Evolutionary conservation across 2,888 invertebrate species (phyloP), one percentile per base, ranked within the genome.

Genomic region (Caenorhabditis wallacei): DNA sequence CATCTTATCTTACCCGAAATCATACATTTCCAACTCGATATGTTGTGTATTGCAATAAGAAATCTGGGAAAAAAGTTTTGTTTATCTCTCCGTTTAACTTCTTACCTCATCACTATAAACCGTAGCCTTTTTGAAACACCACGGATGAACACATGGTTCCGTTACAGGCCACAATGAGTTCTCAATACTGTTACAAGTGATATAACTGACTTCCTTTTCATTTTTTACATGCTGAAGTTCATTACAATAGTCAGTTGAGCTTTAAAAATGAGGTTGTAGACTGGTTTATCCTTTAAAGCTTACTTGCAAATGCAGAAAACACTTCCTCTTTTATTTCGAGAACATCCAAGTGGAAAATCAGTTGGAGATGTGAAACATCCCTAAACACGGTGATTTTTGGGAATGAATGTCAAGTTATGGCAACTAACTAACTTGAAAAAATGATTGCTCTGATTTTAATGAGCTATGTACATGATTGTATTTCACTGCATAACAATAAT

Each of bases 281-380:
- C 2, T 2, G 16, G 5, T 13, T 40, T 13, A 5, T 40, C 5
- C 2, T 10, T 10, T 40, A 10, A 2, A 5, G 1, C 72, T 7
- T 30, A 74, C 72, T 74, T 74, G 63, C 72, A 74, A 43, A 72
- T 26, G 18, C 71, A 72, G 24, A 72, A 61, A 7, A 37, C 24
- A 35, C 40, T 72, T 53, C 53, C 61, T 51, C 16, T 40, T 2
- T 18, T 56, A 40, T 69, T 69, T 26, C 26, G 22, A 5, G 54
- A 54, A 40, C 69, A 69, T 18, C 69, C 69, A 10, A 54, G 13
- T 5, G 69, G 64, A 46, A 64, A 13, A 0, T 64, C 51, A 10
- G 46, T 69, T 10, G 80, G 80, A 20, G 66, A 59, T 10, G 56
- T 53, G n/a, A 80, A 46, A 16, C 80, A 80, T 10, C 72, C 80